Conservation (phyloP, 2,888 invertebrate genomes). For the Neoaliturus tenellus region DNA sequence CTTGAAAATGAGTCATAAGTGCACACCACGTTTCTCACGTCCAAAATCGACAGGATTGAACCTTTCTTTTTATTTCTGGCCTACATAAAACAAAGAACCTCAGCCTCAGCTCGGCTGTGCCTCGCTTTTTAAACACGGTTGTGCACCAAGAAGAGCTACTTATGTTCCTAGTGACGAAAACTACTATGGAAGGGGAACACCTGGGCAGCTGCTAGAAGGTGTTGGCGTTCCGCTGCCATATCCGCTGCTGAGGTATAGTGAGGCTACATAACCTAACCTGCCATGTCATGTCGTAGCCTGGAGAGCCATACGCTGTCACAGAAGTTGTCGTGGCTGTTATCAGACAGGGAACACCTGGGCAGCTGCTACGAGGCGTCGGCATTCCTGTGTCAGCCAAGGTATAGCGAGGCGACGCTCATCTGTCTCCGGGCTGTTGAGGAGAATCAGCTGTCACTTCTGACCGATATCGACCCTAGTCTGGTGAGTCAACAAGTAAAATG, state of each 20-base stretch:
- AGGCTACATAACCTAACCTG: conserved; percentile 73
- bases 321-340: conserved; percentile 78
- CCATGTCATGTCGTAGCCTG: conserved; percentile 71
- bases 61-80: no score
- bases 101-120: no score
- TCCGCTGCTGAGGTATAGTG: conserved; percentile 76
- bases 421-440: conserved; percentile 80
- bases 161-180: no score
- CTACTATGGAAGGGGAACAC: conserved; percentile 79
- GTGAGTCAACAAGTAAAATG: conserved; percentile 70
- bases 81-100: no score
- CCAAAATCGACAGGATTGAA: no score
- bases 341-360: conserved; percentile 78
- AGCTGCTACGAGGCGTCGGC: conserved; percentile 77
- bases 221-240: conserved; percentile 78
- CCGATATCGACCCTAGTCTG: conserved; percentile 78
- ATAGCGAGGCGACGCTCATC: conserved; percentile 78
- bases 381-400: conserved; percentile 77
- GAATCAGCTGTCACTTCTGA: conserved; percentile 77
- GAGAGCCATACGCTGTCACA: conserved; percentile 77
- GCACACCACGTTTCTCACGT: no score
- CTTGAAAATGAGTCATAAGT: no score
- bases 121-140: no score
- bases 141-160: no score
- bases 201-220: conserved; percentile 76